Evolutionary conservation across 2,113 vertebrate species (phyloP).

Genomic region (Hippocampus abdominalis): DNA sequence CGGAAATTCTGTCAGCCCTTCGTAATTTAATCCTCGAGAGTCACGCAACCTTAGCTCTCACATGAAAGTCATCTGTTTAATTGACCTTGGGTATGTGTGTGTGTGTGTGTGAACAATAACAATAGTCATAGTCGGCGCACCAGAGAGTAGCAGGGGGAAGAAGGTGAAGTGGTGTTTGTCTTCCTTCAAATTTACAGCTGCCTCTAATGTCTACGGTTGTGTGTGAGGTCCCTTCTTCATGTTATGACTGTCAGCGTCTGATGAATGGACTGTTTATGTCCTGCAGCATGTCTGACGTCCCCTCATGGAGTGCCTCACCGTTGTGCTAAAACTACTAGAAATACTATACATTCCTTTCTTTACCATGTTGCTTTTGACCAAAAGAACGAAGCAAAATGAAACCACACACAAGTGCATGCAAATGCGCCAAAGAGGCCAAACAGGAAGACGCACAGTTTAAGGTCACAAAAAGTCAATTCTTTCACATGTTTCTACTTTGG

Average conservation of each 20-base stretch:
- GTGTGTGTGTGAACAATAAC: constrained; percentile 30
- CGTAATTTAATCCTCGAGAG: constrained; percentile 43
- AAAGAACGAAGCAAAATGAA: constrained; percentile 25
- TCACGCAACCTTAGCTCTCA: constrained; percentile 48
- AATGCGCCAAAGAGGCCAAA: constrained; percentile 17
- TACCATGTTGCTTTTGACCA: constrained; percentile 3
- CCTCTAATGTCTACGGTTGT: background rate
- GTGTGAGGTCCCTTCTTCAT: no score
- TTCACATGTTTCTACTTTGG: constrained; percentile 73
- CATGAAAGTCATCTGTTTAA: constrained; percentile 65
- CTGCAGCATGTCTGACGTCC: no score
- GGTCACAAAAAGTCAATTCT: constrained; percentile 72
- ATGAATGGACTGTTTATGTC: no score
- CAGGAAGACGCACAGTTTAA: constrained; percentile 35
- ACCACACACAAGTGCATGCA: constrained; percentile 6
- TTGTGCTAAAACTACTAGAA: no score
- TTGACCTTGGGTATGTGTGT: constrained; percentile 61
- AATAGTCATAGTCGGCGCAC: constrained; percentile 61
- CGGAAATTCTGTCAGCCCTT: constrained; percentile 14
- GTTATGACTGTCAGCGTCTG: no score
- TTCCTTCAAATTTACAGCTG: constrained; percentile 53
- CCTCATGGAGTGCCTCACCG: no score
- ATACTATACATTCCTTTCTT: no score
- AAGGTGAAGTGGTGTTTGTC: constrained; percentile 33
- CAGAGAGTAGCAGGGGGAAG: constrained; percentile 26